Conservation (phyloP, 53 echinoderm and acorn worm species). For the Stichopus horrens region DNA sequence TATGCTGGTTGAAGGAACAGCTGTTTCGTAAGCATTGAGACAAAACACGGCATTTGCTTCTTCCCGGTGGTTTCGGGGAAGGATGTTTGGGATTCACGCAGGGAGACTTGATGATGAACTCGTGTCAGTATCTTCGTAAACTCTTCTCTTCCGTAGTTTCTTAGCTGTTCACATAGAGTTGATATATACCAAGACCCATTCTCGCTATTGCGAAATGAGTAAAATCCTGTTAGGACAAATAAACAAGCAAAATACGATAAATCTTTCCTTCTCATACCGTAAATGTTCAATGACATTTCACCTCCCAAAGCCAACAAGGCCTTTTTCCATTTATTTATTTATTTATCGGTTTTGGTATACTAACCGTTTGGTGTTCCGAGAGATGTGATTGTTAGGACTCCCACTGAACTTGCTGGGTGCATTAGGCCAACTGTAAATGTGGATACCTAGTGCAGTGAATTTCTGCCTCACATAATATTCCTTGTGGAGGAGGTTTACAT, state of each 20-base stretch:
- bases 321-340: too few relatives aligned
- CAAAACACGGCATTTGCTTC: conserved; percentile 79
- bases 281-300: too few relatives aligned
- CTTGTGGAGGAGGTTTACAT: too few relatives aligned
- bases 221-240: conserved; percentile 62
- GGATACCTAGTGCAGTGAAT: too few relatives aligned
- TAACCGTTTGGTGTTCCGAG: too few relatives aligned
- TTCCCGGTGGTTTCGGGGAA: conserved; percentile 65
- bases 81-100: conserved; percentile 54
- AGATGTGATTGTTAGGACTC: too few relatives aligned
- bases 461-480: too few relatives aligned
- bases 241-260: not conserved
- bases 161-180: conserved; percentile 69
- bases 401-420: too few relatives aligned
- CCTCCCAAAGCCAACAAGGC: too few relatives aligned
- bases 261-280: too few relatives aligned
- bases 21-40: conserved; percentile 37
- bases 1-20: not conserved
- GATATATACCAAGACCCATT: conserved; percentile 92
- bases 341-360: too few relatives aligned
- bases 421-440: too few relatives aligned
- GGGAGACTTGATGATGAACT: conserved; percentile 74
- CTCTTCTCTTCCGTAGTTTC: conserved; percentile 66
- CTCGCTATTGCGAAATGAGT: conserved; percentile 78
- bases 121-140: conserved; percentile 81